Base-by-base conservation (phyloP, 2,113 vertebrate genomes). In the Hymenochirus boettgeri region DNA sequence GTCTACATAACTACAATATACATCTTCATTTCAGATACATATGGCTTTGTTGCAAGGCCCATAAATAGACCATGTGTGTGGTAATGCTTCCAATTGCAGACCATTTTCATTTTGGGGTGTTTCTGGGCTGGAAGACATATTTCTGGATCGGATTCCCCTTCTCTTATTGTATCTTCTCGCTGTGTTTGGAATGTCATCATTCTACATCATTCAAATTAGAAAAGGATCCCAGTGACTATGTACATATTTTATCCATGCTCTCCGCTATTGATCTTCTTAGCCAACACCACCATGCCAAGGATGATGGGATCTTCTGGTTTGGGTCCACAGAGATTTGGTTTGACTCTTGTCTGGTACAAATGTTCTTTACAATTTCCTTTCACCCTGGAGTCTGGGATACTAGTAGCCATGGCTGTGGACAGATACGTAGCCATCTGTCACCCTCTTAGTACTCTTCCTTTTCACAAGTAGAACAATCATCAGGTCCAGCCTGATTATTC, bases 71-170 rank as follows among this genome's bases (percentile, higher is more conserved):
- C 29, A 31, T 31, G 29, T 31, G 29, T 31, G 29, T 31, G 5
- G 5, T 31, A 31, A 31, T 31, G 29, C 29, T 6, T 31, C 29
- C 29, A 31, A 31, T 10, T 31, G 29, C 29, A 31, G 29, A 31
- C 29, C 29, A 31, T 6, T 31, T 80, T 79, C 61, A 48, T 72
- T 29, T 50, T 80, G 55, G 33, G 76, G 76, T 5, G 53, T 79
- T 18, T 75, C 81, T 57, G 77, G 80, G 29, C 61, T 82, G 25
- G 78, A 77, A 39, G 62, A 71, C 11, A 70, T 67, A 78, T 7
- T 61, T 77, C 17, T 78, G 77, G 78, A 65, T 80, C 4, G 76
- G 75, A 9, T 67, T 82, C 25, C 69, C 73, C 23, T 71, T 79
- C 71, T 75, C 73, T 37, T 56, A 75, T 25, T 80, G 52, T 80